Percentiles rank a stretch among this genome's conserved stretches.
Conservation (phyloP, 2,797 vertebrate species). For the Poecilia velifera region DNA sequence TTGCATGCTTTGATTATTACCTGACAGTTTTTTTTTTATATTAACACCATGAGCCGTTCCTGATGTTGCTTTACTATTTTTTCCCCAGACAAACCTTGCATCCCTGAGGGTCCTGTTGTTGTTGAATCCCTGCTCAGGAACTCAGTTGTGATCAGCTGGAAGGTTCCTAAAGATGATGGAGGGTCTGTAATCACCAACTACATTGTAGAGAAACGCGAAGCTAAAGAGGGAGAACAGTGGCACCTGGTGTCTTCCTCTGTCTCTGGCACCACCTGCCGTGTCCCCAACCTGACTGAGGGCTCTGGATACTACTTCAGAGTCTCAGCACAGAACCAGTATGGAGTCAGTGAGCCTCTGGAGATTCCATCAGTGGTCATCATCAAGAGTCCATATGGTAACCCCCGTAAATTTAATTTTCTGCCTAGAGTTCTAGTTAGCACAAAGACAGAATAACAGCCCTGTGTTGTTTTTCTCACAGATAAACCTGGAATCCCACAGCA, state of each 20-base stretch:
- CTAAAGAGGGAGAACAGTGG: slow-evolving; percentile 96
- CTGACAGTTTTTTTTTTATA: background rate
- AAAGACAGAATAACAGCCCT: background rate
- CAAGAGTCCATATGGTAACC: slow-evolving; percentile 95
- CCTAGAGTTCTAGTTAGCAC: background rate
- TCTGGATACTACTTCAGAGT: slow-evolving; percentile 98
- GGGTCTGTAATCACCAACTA: slow-evolving; percentile 97
- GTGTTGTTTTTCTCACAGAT: slow-evolving; percentile 76
- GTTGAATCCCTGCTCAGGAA: slow-evolving; percentile 95
- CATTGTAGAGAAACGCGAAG: slow-evolving; percentile 95
- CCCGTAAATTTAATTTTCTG: background rate
- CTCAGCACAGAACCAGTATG: slow-evolving; percentile 95
- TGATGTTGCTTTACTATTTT: background rate
- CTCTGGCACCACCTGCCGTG: slow-evolving; percentile 91
- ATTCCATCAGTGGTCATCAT: slow-evolving; percentile 91
- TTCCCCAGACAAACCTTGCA: slow-evolving; percentile 92
- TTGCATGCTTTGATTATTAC: background rate
- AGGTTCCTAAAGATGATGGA: slow-evolving; percentile 93
- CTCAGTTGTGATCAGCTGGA: slow-evolving; percentile 95
- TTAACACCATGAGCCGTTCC: background rate
- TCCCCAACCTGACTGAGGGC: slow-evolving; percentile 93
- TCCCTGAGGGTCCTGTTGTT: slow-evolving; percentile 91
- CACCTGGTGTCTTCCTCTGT: slow-evolving; percentile 94
- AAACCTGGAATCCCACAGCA: slow-evolving; percentile 93
- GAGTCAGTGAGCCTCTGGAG: slow-evolving; percentile 93